phyloP scores from a whole-genome alignment of 2,888 invertebrate genomes.

The Eilema caniola region DNA sequence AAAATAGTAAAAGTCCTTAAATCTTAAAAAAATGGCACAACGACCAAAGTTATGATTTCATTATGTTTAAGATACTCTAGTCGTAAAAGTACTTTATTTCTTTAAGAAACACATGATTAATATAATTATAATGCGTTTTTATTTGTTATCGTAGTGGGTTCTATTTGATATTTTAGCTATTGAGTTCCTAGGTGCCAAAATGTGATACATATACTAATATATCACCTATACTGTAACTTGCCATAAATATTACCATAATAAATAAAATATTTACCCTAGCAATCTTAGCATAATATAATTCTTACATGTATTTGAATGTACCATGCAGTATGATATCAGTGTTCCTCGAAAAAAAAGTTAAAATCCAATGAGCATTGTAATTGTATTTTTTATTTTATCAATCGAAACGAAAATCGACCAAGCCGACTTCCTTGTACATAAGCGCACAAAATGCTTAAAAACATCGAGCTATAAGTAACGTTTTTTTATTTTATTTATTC shows the following conservation, averaged over 20 bases:
- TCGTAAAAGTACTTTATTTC: conserved; percentile 61
- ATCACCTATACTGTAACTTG: conserved; percentile 41
- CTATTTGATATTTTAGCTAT: conserved; percentile 45
- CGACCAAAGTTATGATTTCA: conserved; percentile 82
- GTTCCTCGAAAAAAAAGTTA: conserved; percentile 64
- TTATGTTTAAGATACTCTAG: conserved; percentile 76
- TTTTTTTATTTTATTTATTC: background rate
- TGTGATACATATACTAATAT: conserved; percentile 44
- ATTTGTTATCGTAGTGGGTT: conserved; percentile 36
- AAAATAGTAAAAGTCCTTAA: conserved; percentile 79
- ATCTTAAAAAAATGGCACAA: conserved; percentile 86
- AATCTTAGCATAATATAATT: conserved; percentile 29
- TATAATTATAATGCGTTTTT: conserved; percentile 17
- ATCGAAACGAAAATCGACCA: conserved; percentile 81
- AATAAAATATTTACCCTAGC: conserved; percentile 31
- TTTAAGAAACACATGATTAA: conserved; percentile 46
- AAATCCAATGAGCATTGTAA: conserved; percentile 77
- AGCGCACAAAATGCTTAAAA: conserved; percentile 14
- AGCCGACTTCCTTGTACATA: conserved; percentile 76
- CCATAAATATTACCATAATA: conserved; percentile 42
- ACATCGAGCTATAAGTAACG: background rate
- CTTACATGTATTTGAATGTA: conserved; percentile 31
- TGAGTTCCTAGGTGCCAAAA: conserved; percentile 62
- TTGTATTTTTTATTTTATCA: conserved; percentile 60
- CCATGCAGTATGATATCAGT: conserved; percentile 42